Percentiles rank a stretch among this genome's conserved stretches.
Conservation (phyloP, 2,113 vertebrate species). For the Brienomyrus longianalis region DNA sequence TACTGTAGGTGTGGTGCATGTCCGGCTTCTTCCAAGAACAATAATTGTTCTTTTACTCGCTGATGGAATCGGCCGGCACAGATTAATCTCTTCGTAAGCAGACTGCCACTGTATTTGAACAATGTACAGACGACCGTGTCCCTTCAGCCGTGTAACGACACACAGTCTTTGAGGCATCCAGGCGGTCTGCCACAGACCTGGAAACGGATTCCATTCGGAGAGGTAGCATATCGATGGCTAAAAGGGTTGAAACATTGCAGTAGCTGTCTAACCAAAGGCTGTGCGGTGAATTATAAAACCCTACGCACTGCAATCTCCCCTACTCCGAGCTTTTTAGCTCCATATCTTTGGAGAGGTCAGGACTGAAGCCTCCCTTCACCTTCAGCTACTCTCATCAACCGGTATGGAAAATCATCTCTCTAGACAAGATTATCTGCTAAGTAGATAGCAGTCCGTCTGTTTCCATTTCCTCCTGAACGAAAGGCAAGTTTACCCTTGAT, state of each 20-base stretch:
- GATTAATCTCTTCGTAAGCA: neutral
- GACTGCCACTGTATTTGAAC: neutral
- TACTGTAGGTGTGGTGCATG: neutral
- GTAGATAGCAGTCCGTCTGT: neutral
- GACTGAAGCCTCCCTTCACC: neutral
- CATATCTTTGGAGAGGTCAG: neutral
- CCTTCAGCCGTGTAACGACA: neutral
- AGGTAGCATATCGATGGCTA: neutral
- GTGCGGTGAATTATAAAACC: neutral
- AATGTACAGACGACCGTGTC: neutral
- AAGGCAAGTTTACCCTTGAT: neutral
- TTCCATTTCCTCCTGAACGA: neutral
- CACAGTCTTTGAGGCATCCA: neutral
- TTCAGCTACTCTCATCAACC: neutral
- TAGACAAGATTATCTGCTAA: slow-evolving; percentile 4
- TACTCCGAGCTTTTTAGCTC: neutral
- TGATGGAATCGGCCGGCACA: neutral
- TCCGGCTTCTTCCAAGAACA: neutral
- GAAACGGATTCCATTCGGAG: neutral
- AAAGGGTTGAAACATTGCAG: neutral
- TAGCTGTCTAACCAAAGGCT: neutral
- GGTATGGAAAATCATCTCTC: neutral
- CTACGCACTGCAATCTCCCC: neutral
- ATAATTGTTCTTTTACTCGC: neutral
- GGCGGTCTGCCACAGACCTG: neutral